Evolutionary conservation across 1,140 invertebrate species (phyloP), one percentile per base, ranked within the genome.

Genomic region (Ylistrum balloti): DNA sequence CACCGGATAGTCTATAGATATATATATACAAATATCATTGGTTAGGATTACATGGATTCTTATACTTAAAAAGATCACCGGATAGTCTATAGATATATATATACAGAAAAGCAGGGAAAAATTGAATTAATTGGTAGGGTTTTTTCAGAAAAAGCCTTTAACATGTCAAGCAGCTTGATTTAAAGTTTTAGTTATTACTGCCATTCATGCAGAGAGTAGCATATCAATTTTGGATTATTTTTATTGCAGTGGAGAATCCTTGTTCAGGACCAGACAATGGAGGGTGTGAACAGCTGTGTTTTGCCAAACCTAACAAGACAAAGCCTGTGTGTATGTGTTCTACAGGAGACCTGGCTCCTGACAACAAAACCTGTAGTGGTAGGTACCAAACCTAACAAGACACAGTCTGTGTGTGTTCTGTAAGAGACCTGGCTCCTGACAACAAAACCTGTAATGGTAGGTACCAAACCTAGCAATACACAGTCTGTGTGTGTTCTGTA

Each of bases 241-340:
- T 86, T 45, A 41, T 91, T 92, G 32, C 87, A 94, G 94, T 91
- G 10, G 85, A 88, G 17, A 95, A 90, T 90, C 94, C 99, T 0
- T 99, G 99, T 95, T 98, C 97, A 0, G 96, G 96, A 0, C 56
- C 56, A 0, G 98, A 99, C 93, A 99, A 99, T 92, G 94, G 95
- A 3, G 98, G 98, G 13, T 99, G 99, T 95, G 97, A 98, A 90
- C 99, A 99, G 95, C 96, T 99, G 0, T 99, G 99, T 95, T 99
- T 99, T 96, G 98, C 99, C 20, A 98, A 98, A 94, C 98, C 99
- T 0, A 95, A 95, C 90, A 91, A 95, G 86, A 93, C 93, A 85
- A 89, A 90, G 20, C 86, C 97, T 0, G 97, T 97, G 48, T 99
- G 99, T 96, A 98, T 98, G 20, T 99, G 99, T 96, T 98, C 99